Base-by-base conservation (phyloP, 2,113 vertebrate genomes). In the Brachyistius frenatus region DNA sequence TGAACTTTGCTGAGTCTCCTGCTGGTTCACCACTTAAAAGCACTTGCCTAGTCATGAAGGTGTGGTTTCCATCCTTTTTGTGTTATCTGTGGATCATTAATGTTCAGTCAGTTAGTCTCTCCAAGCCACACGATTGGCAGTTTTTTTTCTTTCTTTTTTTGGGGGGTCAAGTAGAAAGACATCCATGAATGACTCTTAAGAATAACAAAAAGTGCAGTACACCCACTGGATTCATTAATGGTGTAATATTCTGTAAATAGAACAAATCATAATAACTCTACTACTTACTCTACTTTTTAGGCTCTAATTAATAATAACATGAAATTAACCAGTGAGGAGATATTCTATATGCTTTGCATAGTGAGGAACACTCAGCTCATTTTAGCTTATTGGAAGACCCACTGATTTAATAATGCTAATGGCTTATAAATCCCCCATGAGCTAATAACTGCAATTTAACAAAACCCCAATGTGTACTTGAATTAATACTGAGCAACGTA, bases 321-420 rank as follows among this genome's bases (percentile, higher is more conserved):
- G 33, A 8, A 31, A 71, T 70, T 54, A 2, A 6, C 41, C 4
- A 33, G 0, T 16, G 4, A 50, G 50, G 36, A 44, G 15, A 54
- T 14, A 39, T 5, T 67, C 3, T 6, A 3, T 10, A 50, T 58
- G 5, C 6, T 39, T 13, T 62, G 36, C 62, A 23, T n/a, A 10
- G 5, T 16, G 66, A 62, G 7, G 13, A 11, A 31, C 15, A 63
- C 15, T 47, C 35, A 23, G 3, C 52, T 50, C 11, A 56, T 50
- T 15, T 56, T 39, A 5, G 11, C 33, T 49, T 16, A 62, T 16
- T 65, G 10, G 5, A 67, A 35, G 2, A 85, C 23, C 5, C 6
- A 47, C 30, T 78, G 39, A 84, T 79, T 73, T 31, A 83, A 81
- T 78, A 54, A 82, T 61, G 23, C 31, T 75, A 77, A 86, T 78